A percentile compares a stretch with the other conserved stretches of the same genome.
Evolutionary conservation across 2,888 invertebrate species (phyloP).

Genomic region (Drosophila affinis): DNA sequence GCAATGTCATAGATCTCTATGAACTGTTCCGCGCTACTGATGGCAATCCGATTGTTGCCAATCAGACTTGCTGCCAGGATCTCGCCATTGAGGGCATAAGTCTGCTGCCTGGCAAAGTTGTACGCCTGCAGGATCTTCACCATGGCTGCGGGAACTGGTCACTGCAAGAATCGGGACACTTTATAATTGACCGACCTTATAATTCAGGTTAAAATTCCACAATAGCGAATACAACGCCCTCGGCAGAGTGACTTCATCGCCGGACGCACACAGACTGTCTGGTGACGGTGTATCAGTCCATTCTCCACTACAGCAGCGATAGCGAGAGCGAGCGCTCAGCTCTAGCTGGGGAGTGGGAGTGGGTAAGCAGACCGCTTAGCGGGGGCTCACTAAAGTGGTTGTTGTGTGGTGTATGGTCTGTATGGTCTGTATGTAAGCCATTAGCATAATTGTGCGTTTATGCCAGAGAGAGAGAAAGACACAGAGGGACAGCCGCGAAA

Average conservation of each 20-base stretch:
- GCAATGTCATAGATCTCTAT: slow-evolving; percentile 82
- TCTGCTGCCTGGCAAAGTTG: slow-evolving; percentile 83
- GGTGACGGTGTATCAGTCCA: slow-evolving; percentile 34
- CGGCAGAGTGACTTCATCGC: slow-evolving; percentile 67
- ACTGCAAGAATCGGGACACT: slow-evolving; percentile 34
- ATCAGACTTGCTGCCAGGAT: slow-evolving; percentile 81
- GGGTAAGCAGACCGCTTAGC: slow-evolving; percentile 32
- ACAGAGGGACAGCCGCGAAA: neutral
- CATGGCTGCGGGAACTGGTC: slow-evolving; percentile 60
- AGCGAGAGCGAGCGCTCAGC: slow-evolving; percentile 18
- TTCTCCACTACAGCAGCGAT: slow-evolving; percentile 18
- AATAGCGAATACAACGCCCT: slow-evolving; percentile 59
- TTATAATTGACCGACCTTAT: neutral
- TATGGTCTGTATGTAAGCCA: slow-evolving; percentile 40
- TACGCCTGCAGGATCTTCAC: slow-evolving; percentile 83
- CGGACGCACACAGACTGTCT: slow-evolving; percentile 47
- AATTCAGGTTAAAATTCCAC: slow-evolving; percentile 15
- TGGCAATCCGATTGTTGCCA: slow-evolving; percentile 81
- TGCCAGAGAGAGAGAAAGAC: slow-evolving; percentile 28
- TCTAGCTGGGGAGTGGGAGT: slow-evolving; percentile 26
- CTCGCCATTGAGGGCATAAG: slow-evolving; percentile 82
- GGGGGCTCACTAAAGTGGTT: slow-evolving; percentile 50
- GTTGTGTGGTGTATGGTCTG: slow-evolving; percentile 8
- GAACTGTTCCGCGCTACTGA: slow-evolving; percentile 83
- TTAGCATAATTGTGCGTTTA: slow-evolving; percentile 66